Evolutionary conservation across 2,888 invertebrate genomes (phyloP).

Genomic region (Venusia cambrica): DNA sequence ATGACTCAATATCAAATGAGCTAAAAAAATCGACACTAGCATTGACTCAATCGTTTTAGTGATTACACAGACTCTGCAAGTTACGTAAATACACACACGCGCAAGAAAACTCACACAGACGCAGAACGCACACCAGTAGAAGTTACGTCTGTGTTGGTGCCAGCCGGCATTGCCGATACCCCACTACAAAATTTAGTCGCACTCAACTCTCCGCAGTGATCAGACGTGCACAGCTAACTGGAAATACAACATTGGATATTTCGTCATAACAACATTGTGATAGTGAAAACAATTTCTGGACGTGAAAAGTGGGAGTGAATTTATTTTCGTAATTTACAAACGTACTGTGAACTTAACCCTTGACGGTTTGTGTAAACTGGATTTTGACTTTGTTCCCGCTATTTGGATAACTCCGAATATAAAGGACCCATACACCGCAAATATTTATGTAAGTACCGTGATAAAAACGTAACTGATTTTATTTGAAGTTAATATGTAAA

Average conservation of each 20-base stretch:
- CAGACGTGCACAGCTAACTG: slow-evolving; percentile 58
- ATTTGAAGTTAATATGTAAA: too few relatives aligned
- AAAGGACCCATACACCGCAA: slow-evolving; percentile 71
- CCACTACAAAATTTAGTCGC: slow-evolving; percentile 77
- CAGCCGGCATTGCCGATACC: slow-evolving; percentile 69
- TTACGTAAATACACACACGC: slow-evolving; percentile 75
- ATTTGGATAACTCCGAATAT: slow-evolving; percentile 77
- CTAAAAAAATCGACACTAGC: slow-evolving; percentile 69
- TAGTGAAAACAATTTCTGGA: slow-evolving; percentile 65
- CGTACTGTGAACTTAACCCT: slow-evolving; percentile 57
- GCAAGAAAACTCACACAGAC: slow-evolving; percentile 43
- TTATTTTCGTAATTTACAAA: slow-evolving; percentile 43
- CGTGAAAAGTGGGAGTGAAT: slow-evolving; percentile 74
- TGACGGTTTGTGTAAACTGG: slow-evolving; percentile 54
- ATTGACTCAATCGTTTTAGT: slow-evolving; percentile 70
- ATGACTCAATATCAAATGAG: slow-evolving; percentile 75
- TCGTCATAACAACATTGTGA: slow-evolving; percentile 77
- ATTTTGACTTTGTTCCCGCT: slow-evolving; percentile 64
- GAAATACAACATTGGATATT: slow-evolving; percentile 65
- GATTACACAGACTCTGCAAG: slow-evolving; percentile 64
- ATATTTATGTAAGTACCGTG: slow-evolving; percentile 79
- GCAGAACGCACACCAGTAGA: slow-evolving; percentile 23
- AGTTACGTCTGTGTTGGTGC: slow-evolving; percentile 48
- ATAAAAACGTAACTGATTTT: too few relatives aligned
- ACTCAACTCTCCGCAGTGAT: slow-evolving; percentile 57